Evolutionary conservation across 2,888 invertebrate species (phyloP).

Genomic region (Sminthurinus aureus): DNA sequence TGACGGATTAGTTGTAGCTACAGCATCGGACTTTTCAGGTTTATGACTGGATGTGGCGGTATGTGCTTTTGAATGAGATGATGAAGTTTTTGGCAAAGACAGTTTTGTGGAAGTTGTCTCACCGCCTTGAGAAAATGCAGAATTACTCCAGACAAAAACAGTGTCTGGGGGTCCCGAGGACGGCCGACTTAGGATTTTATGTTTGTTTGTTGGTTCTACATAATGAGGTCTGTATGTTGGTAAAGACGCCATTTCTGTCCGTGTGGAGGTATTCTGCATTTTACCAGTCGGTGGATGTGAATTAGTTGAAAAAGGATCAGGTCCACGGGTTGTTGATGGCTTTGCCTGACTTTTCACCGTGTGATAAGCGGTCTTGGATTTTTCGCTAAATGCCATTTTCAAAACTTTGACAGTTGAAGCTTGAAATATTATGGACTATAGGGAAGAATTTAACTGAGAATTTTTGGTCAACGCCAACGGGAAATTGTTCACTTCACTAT

Average conservation of each 20-base stretch:
- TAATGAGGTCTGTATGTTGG: constrained; percentile 12
- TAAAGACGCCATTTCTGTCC: not conserved
- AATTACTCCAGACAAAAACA: not conserved
- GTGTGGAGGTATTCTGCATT: not conserved
- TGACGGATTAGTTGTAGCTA: constrained; percentile 13
- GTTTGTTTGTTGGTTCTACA: not conserved
- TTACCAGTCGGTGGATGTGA: not conserved
- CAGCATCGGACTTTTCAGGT: not conserved
- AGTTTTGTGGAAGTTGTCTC: not conserved
- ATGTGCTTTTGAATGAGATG: not conserved
- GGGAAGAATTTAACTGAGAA: too few species aligned
- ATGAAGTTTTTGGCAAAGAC: too few species aligned
- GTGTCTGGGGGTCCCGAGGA: not conserved
- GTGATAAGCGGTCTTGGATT: not conserved
- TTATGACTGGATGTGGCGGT: constrained; percentile 15
- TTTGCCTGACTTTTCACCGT: not conserved
- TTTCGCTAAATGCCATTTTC: constrained; percentile 4
- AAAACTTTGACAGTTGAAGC: not conserved
- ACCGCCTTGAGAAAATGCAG: too few species aligned
- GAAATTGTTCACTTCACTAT: too few species aligned
- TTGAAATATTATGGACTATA: not conserved
- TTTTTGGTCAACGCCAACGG: too few species aligned
- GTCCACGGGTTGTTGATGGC: not conserved
- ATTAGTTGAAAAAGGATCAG: not conserved
- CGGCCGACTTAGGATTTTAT: not conserved